phyloP scores from a whole-genome alignment of 2,113 vertebrate species.

The Azemiops feae region DNA sequence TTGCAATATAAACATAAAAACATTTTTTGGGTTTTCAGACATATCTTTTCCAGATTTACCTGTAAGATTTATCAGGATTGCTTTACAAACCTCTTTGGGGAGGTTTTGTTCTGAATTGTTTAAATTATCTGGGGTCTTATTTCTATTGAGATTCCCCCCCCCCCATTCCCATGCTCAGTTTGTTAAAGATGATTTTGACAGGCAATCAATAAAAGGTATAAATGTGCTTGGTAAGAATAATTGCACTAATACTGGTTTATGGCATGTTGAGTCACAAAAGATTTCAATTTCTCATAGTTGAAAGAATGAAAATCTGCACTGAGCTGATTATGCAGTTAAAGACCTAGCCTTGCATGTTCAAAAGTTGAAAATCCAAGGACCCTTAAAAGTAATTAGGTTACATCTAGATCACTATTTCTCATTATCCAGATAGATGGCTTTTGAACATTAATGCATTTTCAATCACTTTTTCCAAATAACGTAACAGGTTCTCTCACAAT shows the following conservation, averaged over 20 bases:
- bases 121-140: constrained; percentile 23
- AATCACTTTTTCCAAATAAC: not conserved
- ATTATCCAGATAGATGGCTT: constrained; percentile 17
- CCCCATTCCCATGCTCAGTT: not conserved
- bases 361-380: not conserved
- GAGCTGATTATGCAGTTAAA: not conserved
- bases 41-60: not conserved
- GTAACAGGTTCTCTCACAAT: not conserved
- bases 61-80: constrained; percentile 25
- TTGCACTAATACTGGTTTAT: constrained; percentile 13
- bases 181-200: constrained; percentile 25
- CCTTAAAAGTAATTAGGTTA: constrained; percentile 13
- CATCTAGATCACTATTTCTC: constrained; percentile 10
- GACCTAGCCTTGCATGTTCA: not conserved
- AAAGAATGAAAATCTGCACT: not conserved
- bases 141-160: not conserved
- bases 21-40: not conserved
- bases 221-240: constrained; percentile 16
- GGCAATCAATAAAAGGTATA: constrained; percentile 32
- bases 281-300: not conserved
- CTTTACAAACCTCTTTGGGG: constrained; percentile 9
- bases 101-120: constrained; percentile 26
- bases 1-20: constrained; percentile 1
- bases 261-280: not conserved
- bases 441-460: not conserved